Evolutionary conservation across 2,888 invertebrate species (phyloP).

Genomic region (Andrena minutula): DNA sequence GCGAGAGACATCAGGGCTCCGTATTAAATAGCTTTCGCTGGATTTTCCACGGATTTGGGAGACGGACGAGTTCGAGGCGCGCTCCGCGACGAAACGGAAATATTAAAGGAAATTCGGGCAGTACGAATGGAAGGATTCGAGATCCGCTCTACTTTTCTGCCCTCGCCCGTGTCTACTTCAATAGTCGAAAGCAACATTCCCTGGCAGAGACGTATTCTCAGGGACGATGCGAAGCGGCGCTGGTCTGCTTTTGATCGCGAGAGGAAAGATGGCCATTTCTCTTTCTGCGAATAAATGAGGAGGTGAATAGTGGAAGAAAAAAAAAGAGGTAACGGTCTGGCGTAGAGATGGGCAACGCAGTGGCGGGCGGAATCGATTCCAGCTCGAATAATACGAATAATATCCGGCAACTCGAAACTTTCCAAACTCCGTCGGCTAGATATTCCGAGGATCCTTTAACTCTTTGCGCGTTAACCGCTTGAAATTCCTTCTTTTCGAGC

Average conservation of each 20-base stretch:
- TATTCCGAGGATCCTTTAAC: slow-evolving; percentile 15
- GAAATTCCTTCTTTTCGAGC: slow-evolving; percentile 18
- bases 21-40: background rate
- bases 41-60: too few relatives aligned
- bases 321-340: background rate
- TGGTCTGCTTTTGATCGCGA: slow-evolving; percentile 15
- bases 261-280: slow-evolving; percentile 1
- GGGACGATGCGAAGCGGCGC: background rate
- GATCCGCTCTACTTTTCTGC: background rate
- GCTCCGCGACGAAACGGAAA: too few relatives aligned
- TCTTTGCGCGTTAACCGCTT: slow-evolving; percentile 1
- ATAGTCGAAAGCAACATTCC: slow-evolving; percentile 2
- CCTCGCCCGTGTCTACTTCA: background rate
- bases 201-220: background rate
- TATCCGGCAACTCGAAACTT: slow-evolving; percentile 12
- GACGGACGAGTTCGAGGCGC: too few relatives aligned
- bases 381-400: slow-evolving; percentile 15
- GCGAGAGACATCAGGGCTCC: background rate
- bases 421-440: background rate
- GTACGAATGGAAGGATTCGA: too few relatives aligned
- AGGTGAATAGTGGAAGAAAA: slow-evolving; percentile 26
- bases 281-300: slow-evolving; percentile 16
- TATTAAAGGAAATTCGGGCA: too few relatives aligned
- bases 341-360: background rate
- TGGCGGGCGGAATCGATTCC: background rate